Percentiles rank a stretch among this genome's conserved stretches.
Evolutionary conservation across 1,140 invertebrate genomes (phyloP).

Genomic region (Ctenoplectra terminalis): DNA sequence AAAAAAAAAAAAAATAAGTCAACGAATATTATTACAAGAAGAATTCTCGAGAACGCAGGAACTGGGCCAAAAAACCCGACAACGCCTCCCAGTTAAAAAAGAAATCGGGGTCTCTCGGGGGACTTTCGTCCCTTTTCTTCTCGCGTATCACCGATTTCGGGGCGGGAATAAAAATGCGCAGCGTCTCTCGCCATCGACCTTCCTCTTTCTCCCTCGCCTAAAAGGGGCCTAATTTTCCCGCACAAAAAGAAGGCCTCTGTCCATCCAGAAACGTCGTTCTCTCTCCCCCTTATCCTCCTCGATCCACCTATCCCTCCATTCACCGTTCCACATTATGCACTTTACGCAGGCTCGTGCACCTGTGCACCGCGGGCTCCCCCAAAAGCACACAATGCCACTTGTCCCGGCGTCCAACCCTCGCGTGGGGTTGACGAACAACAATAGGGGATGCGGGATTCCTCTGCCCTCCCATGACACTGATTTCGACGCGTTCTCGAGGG

Average conservation of each 20-base stretch:
- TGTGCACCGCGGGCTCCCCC: constrained; percentile 66
- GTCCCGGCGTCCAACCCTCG: constrained; percentile 66
- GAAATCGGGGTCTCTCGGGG: neutral
- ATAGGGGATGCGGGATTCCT: constrained; percentile 75
- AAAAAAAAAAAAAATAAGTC: too few species aligned
- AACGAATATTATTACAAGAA: too few species aligned
- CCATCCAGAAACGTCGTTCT: neutral
- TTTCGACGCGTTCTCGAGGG: constrained; percentile 18
- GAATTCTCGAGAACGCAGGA: neutral
- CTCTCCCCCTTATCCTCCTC: neutral
- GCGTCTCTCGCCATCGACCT: constrained; percentile 21
- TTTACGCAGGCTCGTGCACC: constrained; percentile 75
- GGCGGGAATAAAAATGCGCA: constrained; percentile 16
- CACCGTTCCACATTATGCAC: constrained; percentile 68
- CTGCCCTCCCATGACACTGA: constrained; percentile 27
- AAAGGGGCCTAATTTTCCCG: constrained; percentile 67
- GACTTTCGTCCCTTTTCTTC: constrained; percentile 14
- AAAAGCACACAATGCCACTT: constrained; percentile 79
- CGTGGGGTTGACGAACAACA: constrained; percentile 69
- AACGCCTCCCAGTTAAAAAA: constrained; percentile 2
- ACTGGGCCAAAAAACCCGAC: neutral
- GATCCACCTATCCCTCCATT: constrained; percentile 35
- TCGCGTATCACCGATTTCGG: constrained; percentile 1
- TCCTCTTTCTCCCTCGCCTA: constrained; percentile 30
- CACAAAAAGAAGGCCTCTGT: constrained; percentile 11